Base-by-base conservation (phyloP, 1,140 invertebrate genomes). In the Mycetomoellerius zeteki region DNA sequence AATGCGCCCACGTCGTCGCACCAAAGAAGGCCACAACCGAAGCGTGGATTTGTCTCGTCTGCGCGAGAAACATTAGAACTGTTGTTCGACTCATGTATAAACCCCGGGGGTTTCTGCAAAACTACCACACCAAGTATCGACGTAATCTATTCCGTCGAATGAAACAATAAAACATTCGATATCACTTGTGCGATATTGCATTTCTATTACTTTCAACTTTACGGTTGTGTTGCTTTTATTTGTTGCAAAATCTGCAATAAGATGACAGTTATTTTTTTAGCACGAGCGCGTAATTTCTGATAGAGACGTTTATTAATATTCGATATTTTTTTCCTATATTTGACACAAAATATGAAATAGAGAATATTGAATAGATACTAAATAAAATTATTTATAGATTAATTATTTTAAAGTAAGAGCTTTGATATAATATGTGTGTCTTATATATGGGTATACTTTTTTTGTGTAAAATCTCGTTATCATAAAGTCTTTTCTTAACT, bases 21-120 rank as follows among this genome's bases (percentile, higher is more conserved):
- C 90, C 87, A 90, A 90, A 91, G 72, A 91, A 91, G 89, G 90
- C 54, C 71, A 85, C 78, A 90, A 89, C 85, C 85, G 75, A 88
- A 56, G 82, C 72, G 33, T 27, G 84, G 85, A 88, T 91, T 91
- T 91, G 90, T 90, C 90, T 84, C 80, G 52, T 90, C 65, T 76
- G 71, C 72, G 85, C 86, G 76, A 88, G 78, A 85, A 86, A 82
- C 54, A 30, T 76, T 76, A 71, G 30, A 71, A 33, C 14, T 52
- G 47, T 69, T 33, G 27, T 80, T 67, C 50, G 60, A 52, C 24
- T 19, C n/a, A 24, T 33, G 6, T 77, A 37, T 37, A 10, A 37
- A 43, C 64, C 64, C 64, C 33, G 0, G 8, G 33, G 64, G 33
- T 47, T 43, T n/a, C 64, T 21, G 64, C 19, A 67, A 47, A 67